Percentiles rank a stretch among this genome's conserved stretches.
phyloP scores from a whole-genome alignment of 2,113 vertebrate genomes.

The Dasyprocta punctata region DNA sequence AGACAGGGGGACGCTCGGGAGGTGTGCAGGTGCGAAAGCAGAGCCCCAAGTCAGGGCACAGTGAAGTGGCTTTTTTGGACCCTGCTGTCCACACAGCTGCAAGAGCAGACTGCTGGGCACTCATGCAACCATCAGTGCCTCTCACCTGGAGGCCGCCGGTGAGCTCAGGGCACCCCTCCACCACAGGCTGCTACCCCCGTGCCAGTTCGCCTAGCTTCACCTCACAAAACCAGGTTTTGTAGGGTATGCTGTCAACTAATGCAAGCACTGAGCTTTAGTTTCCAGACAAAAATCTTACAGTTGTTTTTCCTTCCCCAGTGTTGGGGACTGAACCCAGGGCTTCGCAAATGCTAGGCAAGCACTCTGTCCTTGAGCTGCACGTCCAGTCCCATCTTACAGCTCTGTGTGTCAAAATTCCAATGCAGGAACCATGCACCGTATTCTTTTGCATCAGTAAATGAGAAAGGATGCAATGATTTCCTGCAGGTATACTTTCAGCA shows the following conservation, averaged over 20 bases:
- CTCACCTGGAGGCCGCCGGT: fast-evolving
- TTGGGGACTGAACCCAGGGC: background rate
- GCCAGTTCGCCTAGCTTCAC: fast-evolving
- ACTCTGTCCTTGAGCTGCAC: background rate
- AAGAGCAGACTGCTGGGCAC: too few species aligned
- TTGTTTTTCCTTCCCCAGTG: background rate
- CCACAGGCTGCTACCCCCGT: fast-evolving
- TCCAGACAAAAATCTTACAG: background rate
- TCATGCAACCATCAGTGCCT: fast-evolving
- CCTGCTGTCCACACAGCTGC: background rate
- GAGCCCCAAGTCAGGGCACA: background rate
- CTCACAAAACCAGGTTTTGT: fast-evolving
- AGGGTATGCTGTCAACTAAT: background rate
- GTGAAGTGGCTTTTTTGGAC: background rate
- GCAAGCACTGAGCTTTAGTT: background rate
- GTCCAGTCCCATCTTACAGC: background rate
- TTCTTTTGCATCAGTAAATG: background rate
- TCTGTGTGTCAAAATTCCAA: background rate
- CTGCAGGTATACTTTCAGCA: background rate
- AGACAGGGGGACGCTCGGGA: background rate
- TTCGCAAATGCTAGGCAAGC: background rate
- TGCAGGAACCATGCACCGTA: fast-evolving
- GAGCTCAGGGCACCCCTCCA: fast-evolving
- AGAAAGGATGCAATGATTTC: background rate
- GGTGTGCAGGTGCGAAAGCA: background rate